phyloP scores from a whole-genome alignment of 2,797 vertebrate genomes.

The Clarias fuscus region DNA sequence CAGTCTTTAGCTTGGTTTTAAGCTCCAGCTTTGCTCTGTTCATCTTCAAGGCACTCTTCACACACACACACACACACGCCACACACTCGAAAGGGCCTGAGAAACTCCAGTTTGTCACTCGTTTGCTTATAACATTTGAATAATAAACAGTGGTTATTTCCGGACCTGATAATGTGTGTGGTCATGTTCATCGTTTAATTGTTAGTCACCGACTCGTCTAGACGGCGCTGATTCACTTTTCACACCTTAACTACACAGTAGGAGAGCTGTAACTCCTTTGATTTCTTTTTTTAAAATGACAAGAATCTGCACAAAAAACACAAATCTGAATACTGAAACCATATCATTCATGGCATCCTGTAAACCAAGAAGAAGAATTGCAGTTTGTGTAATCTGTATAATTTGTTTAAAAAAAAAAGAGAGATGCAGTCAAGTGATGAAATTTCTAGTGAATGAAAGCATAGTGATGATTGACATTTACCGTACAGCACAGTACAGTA shows the following conservation, averaged over 20 bases:
- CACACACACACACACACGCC: background rate
- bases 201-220: slow-evolving; percentile 25
- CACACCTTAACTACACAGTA: background rate
- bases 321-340: no score
- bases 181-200: background rate
- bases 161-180: slow-evolving; percentile 52
- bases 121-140: slow-evolving; percentile 76
- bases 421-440: no score
- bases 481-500: no score
- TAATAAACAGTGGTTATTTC: slow-evolving; percentile 77
- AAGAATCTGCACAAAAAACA: no score
- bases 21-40: slow-evolving; percentile 1
- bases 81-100: slow-evolving; percentile 64
- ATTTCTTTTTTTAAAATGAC: background rate
- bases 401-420: background rate
- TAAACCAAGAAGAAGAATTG: background rate
- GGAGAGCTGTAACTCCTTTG: background rate
- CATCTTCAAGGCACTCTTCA: slow-evolving; percentile 40
- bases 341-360: background rate
- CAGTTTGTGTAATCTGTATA: background rate
- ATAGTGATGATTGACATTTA: no score
- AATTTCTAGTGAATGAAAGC: no score
- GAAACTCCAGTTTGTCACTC: slow-evolving; percentile 63
- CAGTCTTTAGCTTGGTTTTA: slow-evolving; percentile 50
- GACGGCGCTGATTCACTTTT: slow-evolving; percentile 22